Percentiles rank a stretch among this genome's conserved stretches.
These are phyloP conservation scores for Gnathonemus echidnorhynchus DNA, from an alignment of 2,113 vertebrate genomes.

Conservation along the genomic window DNA sequence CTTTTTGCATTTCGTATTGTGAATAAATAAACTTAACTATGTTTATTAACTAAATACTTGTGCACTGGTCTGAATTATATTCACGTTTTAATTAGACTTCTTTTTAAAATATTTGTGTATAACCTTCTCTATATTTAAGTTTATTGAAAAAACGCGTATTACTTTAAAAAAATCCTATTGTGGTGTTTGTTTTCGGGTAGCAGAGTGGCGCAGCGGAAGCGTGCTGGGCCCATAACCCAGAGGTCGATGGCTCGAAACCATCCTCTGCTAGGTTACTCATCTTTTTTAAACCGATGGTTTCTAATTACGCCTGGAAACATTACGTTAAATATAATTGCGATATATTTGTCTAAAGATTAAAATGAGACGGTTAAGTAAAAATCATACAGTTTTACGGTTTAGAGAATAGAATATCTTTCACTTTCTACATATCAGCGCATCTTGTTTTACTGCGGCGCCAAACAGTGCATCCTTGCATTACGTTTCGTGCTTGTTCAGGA, in stretches of 20 bases:
- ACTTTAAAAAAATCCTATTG: background rate
- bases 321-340: background rate
- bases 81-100: background rate
- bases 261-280: background rate
- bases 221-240: constrained; percentile 77
- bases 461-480: background rate
- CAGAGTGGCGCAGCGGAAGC: constrained; percentile 75
- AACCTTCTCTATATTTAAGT: rapidly evolving
- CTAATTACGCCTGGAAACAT: background rate
- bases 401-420: background rate
- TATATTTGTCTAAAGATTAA: background rate
- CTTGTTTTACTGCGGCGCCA: background rate
- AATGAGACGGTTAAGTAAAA: background rate
- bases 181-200: background rate
- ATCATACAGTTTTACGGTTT: background rate
- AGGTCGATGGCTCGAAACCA: constrained; percentile 28
- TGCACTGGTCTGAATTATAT: background rate
- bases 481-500: background rate
- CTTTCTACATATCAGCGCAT: background rate
- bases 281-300: background rate
- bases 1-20: background rate
- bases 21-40: background rate
- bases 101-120: background rate
- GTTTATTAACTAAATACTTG: background rate
- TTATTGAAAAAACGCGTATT: background rate